A percentile compares a stretch with the other conserved stretches of the same genome.
Conservation (phyloP, 2,113 vertebrate species). For the Mystacornis crossleyi region DNA sequence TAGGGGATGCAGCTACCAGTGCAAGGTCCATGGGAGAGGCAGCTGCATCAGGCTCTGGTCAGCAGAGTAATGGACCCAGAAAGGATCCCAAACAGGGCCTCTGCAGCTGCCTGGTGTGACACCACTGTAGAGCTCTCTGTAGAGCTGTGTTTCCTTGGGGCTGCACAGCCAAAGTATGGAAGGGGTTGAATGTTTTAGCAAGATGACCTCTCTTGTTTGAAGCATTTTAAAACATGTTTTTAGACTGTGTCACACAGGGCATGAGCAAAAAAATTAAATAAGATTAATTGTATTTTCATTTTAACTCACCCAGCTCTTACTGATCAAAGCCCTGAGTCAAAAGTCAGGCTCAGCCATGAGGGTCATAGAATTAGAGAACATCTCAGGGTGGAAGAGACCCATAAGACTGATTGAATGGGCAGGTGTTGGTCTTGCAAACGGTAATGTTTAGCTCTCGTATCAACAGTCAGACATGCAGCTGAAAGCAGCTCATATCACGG, state of each 20-base stretch:
- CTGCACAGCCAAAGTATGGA: neutral
- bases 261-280: accelerated
- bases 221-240: neutral
- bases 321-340: neutral
- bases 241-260: accelerated
- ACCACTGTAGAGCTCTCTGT: neutral
- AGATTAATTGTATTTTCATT: neutral
- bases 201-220: neutral
- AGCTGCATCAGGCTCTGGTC: neutral
- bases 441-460: neutral
- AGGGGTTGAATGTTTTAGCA: neutral
- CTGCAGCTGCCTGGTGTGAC: neutral
- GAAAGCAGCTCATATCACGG: neutral
- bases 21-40: neutral
- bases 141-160: neutral
- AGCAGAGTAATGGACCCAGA: neutral
- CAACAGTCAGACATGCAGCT: neutral
- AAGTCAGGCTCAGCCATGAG: neutral
- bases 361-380: neutral
- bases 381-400: neutral
- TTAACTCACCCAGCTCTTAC: neutral
- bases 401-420: neutral
- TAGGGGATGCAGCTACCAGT: neutral
- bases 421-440: neutral
- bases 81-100: neutral